Percentiles rank a stretch among this genome's conserved stretches.
phyloP scores from a whole-genome alignment of 35 echinoderm and acorn worm species.

The Chiridota heheva region DNA sequence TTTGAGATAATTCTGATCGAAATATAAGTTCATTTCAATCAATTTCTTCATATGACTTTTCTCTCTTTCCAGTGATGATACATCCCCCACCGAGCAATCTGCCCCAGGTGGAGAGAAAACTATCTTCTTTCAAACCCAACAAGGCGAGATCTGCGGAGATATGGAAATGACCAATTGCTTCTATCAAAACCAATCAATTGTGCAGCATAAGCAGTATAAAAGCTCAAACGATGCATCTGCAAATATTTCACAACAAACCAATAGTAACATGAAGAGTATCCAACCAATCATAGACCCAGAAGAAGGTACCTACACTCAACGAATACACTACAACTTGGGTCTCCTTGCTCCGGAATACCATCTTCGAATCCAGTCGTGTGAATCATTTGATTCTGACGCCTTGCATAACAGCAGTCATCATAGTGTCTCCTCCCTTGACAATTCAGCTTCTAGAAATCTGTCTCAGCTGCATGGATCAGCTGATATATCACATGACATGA shows the following conservation, averaged over 20 bases:
- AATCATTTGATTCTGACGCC: conserved; percentile 24
- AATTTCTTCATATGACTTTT: no score
- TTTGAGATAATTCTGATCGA: no score
- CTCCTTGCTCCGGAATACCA: conserved; percentile 28
- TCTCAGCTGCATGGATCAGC: neutral
- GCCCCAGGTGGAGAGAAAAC: no score
- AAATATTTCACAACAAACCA: no score
- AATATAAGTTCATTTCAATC: no score
- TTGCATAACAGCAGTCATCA: conserved; percentile 19
- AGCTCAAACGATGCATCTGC: no score
- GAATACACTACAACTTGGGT: conserved; percentile 7
- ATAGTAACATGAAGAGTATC: neutral
- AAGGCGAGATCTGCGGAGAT: no score
- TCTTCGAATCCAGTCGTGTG: conserved; percentile 14
- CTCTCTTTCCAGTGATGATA: no score
- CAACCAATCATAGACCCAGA: neutral
- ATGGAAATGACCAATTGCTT: conserved; percentile 42
- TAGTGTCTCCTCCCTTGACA: neutral
- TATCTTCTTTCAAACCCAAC: no score
- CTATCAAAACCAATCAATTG: conserved; percentile 19
- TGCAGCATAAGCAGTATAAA: no score
- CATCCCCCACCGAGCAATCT: no score
- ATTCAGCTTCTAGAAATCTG: neutral
- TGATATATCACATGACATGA: no score
- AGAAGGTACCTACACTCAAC: neutral